Conservation (phyloP, 2,113 vertebrate species). For the Numenius arquata region DNA sequence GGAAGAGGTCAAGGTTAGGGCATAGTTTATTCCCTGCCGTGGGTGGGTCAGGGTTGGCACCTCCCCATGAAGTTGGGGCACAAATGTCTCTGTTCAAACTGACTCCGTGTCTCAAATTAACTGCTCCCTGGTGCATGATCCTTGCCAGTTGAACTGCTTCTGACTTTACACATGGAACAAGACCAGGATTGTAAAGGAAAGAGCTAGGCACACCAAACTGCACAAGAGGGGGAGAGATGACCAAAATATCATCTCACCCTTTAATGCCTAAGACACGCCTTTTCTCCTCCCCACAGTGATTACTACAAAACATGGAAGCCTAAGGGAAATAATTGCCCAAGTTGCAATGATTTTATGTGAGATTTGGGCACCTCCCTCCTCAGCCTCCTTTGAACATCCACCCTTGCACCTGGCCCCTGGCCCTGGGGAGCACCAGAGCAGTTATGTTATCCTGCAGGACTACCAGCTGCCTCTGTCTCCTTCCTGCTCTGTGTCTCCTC, state of each 20-base stretch:
- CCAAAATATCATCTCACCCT: background rate
- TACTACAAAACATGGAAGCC: background rate
- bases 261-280: background rate
- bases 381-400: background rate
- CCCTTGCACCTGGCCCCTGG: background rate
- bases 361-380: background rate
- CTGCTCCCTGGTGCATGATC: fast-evolving
- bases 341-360: fast-evolving
- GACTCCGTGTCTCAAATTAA: fast-evolving
- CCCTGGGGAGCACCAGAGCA: background rate
- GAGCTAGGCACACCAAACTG: background rate
- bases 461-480: background rate
- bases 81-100: background rate
- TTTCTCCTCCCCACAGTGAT: fast-evolving
- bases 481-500: background rate
- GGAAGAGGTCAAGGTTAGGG: background rate
- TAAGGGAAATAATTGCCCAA: background rate
- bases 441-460: background rate
- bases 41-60: background rate
- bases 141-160: fast-evolving
- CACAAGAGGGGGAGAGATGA: background rate
- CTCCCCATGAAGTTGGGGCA: fast-evolving
- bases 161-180: background rate
- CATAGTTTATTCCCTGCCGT: background rate
- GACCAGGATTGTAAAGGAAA: background rate